Evolutionary conservation across 2,888 invertebrate species (phyloP), one percentile per base, ranked within the genome.

Genomic region (Salticus scenicus): DNA sequence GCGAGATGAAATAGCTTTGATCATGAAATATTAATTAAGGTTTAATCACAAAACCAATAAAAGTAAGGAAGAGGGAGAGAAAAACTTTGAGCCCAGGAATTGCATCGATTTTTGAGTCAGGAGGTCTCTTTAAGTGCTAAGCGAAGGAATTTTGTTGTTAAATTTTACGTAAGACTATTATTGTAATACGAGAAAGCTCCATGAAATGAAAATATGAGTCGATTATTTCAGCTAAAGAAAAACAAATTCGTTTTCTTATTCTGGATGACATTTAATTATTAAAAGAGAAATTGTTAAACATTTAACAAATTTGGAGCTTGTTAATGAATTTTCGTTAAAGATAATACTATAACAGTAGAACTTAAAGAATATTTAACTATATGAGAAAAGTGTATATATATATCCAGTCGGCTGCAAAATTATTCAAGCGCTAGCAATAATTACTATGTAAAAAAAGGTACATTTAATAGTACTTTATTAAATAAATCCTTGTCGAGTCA

Each of bases 11-110:
- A n/a, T n/a, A n/a, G n/a, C 64, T 67, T 33, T 77, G 67, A 71
- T 83, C 76, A 72, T 76, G 83, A 76, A 83, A 83, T 77, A 83
- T 76, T 83, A 83, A 83, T 83, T 83, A 83, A 77, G 75, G 51
- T 83, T 83, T 83, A 83, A 76, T 83, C 76, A 67, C 83, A 77
- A 77, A 77, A 72, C 76, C 83, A 83, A 77, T 83, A 76, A 72
- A 83, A 83, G 51, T 75, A 75, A 82, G 63, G 73, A 57, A 57
- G 41, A 42, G 41, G 12, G 27, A 24, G 31, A 28, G 51, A 80
- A 72, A 71, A 66, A 71, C 27, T 28, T 2, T 17, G 33, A 37
- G 20, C 33, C 14, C 24, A 17, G 64, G n/a, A 51, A 51, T 20
- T 8, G 33, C 47, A 83, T 83, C 83, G 76, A 76, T 77, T 72